These are phyloP conservation scores for Lophotriccus pileatus DNA, from an alignment of 2,797 vertebrate genomes.

Conservation along the genomic window DNA sequence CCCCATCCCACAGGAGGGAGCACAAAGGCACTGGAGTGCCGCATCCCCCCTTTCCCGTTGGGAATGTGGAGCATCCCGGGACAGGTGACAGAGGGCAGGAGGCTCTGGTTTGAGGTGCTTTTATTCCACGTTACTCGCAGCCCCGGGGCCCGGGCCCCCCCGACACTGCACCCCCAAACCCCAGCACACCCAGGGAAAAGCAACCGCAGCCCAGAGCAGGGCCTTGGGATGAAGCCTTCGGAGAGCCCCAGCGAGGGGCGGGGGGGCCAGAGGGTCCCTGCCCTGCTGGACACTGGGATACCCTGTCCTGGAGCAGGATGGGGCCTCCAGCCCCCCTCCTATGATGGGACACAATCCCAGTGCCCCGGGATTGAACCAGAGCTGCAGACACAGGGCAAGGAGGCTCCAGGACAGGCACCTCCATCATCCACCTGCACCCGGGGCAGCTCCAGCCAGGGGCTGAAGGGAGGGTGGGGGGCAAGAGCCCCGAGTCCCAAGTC, in stretches of 20 bases:
- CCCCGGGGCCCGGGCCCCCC: background rate
- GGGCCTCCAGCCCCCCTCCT: background rate
- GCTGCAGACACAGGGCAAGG: background rate
- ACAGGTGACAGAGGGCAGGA: background rate
- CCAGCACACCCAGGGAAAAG: slow-evolving; percentile 30
- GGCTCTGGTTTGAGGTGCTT: slow-evolving; percentile 18
- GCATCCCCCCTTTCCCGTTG: accelerated
- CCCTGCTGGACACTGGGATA: background rate
- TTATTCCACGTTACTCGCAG: background rate
- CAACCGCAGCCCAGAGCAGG: background rate
- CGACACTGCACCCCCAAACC: background rate
- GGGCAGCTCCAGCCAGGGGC: background rate
- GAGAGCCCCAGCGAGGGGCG: background rate
- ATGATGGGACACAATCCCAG: background rate
- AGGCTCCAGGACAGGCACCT: background rate
- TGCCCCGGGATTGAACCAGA: background rate
- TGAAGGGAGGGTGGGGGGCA: background rate
- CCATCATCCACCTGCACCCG: background rate
- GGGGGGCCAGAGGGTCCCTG: background rate
- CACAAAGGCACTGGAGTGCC: background rate
- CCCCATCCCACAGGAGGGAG: background rate
- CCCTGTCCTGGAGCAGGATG: background rate
- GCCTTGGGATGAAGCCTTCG: slow-evolving; percentile 14
- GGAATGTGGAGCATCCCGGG: background rate
- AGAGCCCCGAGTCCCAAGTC: background rate